Percentiles rank a stretch among this genome's conserved stretches.
These are phyloP conservation scores for Merops nubicus DNA, from an alignment of 2,113 vertebrate genomes.

Conservation along the genomic window DNA sequence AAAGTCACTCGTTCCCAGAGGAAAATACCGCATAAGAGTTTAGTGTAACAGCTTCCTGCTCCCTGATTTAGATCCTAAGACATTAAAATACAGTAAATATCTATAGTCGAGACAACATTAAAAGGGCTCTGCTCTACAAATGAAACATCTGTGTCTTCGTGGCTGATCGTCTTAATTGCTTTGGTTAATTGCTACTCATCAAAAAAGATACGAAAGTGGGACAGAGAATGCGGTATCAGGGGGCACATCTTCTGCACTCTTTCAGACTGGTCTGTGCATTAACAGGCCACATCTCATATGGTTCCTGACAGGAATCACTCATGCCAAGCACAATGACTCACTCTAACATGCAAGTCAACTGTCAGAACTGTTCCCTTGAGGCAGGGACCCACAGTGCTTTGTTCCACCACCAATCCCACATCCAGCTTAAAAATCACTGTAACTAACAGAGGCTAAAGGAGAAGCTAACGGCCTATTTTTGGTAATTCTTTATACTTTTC, in stretches of 20 bases:
- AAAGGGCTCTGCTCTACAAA: conserved; percentile 40
- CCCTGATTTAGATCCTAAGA: conserved; percentile 38
- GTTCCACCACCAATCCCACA: not conserved
- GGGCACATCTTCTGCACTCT: not conserved
- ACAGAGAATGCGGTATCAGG: conserved; percentile 3
- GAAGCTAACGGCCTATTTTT: not conserved
- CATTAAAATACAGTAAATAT: conserved; percentile 56
- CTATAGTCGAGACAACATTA: conserved; percentile 20
- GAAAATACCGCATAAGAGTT: conserved; percentile 36
- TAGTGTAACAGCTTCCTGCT: conserved; percentile 56
- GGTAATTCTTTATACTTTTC: not conserved
- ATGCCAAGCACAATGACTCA: not conserved
- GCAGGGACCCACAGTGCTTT: not conserved
- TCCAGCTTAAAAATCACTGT: not conserved
- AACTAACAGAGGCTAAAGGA: not conserved
- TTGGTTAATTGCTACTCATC: conserved; percentile 63
- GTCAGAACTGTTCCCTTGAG: not conserved
- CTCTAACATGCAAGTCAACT: not conserved
- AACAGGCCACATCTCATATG: not conserved
- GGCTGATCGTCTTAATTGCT: conserved; percentile 53
- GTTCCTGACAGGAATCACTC: not conserved
- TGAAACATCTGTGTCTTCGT: not conserved
- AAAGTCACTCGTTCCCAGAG: conserved; percentile 50
- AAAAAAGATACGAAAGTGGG: conserved; percentile 40
- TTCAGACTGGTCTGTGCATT: not conserved